Conservation (phyloP, 2,113 vertebrate species). For the Drymodes brunneopygia region DNA sequence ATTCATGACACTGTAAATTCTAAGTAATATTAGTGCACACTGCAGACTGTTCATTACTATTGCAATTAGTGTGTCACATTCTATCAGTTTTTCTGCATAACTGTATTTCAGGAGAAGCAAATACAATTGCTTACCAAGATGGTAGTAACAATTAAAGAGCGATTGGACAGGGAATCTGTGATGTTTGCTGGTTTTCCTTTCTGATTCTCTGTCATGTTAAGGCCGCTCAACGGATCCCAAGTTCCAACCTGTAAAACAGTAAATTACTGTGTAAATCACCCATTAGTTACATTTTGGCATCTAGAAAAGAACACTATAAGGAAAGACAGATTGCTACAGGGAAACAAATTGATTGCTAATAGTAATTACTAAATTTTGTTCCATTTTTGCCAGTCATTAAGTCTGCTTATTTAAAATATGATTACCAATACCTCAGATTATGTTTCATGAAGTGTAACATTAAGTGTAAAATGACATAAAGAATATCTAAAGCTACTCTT, state of each 20-base stretch:
- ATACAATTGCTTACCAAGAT: conserved; percentile 85
- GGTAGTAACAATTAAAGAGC: conserved; percentile 91
- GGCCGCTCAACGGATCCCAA: conserved; percentile 92
- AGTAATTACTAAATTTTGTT: conserved; percentile 9
- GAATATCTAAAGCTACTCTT: background rate
- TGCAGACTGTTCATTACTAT: background rate
- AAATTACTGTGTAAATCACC: conserved; percentile 34
- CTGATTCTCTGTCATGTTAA: conserved; percentile 98
- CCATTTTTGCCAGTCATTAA: background rate
- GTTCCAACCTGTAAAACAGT: conserved; percentile 88
- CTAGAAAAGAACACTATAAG: background rate
- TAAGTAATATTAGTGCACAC: background rate
- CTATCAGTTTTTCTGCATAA: background rate
- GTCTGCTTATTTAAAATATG: conserved; percentile 30
- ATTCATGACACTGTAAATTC: background rate
- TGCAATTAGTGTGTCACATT: background rate
- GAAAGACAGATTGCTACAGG: background rate
- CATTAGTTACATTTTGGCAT: background rate
- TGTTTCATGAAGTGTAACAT: conserved; percentile 21
- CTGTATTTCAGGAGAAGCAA: background rate
- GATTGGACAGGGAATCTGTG: conserved; percentile 93
- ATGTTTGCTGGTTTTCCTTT: conserved; percentile 91
- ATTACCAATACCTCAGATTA: conserved; percentile 30
- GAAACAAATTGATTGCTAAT: background rate
- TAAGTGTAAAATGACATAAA: conserved; percentile 21